Conservation (phyloP, 2,113 vertebrate species). For the Eurypyga helias region DNA sequence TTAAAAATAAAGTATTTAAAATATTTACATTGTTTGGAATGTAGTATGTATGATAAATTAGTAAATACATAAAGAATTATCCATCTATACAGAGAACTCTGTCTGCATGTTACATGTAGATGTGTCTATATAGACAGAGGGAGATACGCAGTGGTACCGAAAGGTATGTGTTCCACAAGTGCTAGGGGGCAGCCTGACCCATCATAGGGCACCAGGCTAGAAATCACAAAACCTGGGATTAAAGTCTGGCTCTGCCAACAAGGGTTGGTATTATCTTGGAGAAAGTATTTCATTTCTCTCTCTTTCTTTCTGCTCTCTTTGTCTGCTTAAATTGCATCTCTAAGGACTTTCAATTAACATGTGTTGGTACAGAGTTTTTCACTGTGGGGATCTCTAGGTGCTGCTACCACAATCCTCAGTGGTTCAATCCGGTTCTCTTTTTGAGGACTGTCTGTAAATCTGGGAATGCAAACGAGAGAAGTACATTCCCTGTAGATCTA, state of each 20-base stretch:
- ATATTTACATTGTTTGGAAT: constrained; percentile 12
- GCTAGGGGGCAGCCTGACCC: background rate
- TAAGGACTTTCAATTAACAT: background rate
- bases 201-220: background rate
- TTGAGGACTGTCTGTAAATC: background rate
- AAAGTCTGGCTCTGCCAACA: background rate
- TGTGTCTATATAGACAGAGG: background rate
- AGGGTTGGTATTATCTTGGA: background rate
- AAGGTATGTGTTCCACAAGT: background rate
- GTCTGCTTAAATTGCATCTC: background rate
- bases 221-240: background rate
- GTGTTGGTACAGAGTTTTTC: background rate
- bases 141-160: accelerated
- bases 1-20: background rate
- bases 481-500: background rate
- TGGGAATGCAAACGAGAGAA: background rate
- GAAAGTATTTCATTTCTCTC: background rate
- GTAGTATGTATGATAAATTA: background rate
- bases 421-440: background rate
- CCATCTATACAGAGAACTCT: background rate
- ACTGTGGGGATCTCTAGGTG: background rate
- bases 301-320: background rate
- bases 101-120: background rate
- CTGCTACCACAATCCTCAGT: background rate
- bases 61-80: background rate